phyloP scores from a whole-genome alignment of 2,888 invertebrate genomes.

The Eupithecia vulgata region DNA sequence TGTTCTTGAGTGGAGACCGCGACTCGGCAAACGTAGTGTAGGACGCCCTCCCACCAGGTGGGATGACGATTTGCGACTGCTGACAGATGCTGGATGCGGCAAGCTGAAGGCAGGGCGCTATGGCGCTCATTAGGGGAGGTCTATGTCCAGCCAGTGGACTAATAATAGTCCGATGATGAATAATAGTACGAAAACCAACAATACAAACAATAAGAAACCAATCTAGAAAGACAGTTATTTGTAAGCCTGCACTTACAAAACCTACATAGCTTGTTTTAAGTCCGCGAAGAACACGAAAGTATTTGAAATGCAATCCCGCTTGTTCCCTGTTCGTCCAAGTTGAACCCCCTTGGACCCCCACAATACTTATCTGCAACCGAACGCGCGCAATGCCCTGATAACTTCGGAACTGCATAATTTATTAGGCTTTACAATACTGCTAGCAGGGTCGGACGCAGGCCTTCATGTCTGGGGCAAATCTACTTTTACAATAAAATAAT shows the following conservation, averaged over 20 bases:
- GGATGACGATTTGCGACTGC: too few species aligned
- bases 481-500: too few species aligned
- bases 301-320: slow-evolving; percentile 10
- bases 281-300: slow-evolving; percentile 6
- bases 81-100: too few species aligned
- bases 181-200: background rate
- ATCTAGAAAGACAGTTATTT: background rate
- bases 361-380: slow-evolving; percentile 13
- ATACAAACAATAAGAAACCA: background rate
- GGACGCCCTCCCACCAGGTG: too few species aligned
- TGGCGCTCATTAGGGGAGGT: too few species aligned
- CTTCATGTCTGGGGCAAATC: background rate
- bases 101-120: too few species aligned
- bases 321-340: slow-evolving; percentile 2
- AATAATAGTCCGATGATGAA: too few species aligned
- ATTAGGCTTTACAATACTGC: slow-evolving; percentile 42
- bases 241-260: slow-evolving; percentile 2
- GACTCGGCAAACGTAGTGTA: too few species aligned
- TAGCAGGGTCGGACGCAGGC: background rate
- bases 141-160: too few species aligned
- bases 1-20: too few species aligned
- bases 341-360: slow-evolving; percentile 6
- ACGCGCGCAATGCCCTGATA: slow-evolving; percentile 34
- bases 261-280: slow-evolving; percentile 3
- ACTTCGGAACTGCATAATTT: slow-evolving; percentile 52